Base-by-base conservation (phyloP, 2,113 vertebrate species). In the Lanius ludovicianus region DNA sequence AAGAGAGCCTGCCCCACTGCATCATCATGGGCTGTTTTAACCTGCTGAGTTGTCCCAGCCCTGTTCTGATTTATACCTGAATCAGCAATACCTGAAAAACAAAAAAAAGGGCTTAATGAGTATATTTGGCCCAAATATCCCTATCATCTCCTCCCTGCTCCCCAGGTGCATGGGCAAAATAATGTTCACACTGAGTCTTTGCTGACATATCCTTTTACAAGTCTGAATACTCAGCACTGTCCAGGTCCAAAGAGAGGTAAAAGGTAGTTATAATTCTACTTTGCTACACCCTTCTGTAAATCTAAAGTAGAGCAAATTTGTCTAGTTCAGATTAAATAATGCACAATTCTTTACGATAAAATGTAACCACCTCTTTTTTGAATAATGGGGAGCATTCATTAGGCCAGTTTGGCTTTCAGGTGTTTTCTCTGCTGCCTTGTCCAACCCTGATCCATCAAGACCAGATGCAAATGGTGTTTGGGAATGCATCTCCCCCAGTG, bases 1-100 rank as follows among this genome's bases (percentile, higher is more conserved):
- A 49, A 84, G 14, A 41, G 10, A 41, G 1, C 17, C 39, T 78
- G 35, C 3, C 24, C 5, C 0, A 0, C 10, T 65, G 18, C 37
- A 73, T 28, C 42, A 52, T 19, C 39, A 15, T 44, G 31, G 15
- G 33, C 15, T 93, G 18, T 33, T 37, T 64, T 64, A 88, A 83
- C 21, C 25, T 4, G 0, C 15, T 30, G 8, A 76, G 17, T 2
- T 68, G 16, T 73, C 33, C 28, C 30, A 44, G 41, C 6, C 11
- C 15, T 50, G 25, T 21, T 42, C 23, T 25, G 12, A 44, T 69
- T 81, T 9, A 3, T 18, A 41, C 27, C 30, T 46, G 9, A 28
- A 41, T 42, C 28, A 65, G 15, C 44, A 88, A 57, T 22, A 71
- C 7, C 7, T 44, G 41, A 59, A 84, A 90, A 52, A 6, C 37